These are phyloP conservation scores for Cryptoleucopteryx plumbea DNA, from an alignment of 2,113 vertebrate genomes.

Conservation along the genomic window DNA sequence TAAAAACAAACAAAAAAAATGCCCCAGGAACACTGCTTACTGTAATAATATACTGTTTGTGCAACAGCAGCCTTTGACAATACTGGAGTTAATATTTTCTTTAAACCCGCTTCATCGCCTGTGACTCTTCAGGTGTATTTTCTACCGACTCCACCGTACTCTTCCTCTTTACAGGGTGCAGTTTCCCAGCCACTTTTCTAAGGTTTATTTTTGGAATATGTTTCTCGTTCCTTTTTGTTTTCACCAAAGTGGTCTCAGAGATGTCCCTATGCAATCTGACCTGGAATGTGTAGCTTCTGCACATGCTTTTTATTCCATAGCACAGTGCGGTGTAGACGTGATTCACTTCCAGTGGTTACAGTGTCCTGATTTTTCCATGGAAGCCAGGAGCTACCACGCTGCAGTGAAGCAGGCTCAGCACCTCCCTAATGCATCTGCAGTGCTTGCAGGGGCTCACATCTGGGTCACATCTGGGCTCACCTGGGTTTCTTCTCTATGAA, in stretches of 20 bases:
- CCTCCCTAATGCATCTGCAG: background rate
- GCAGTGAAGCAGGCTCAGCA: background rate
- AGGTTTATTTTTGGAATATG: background rate
- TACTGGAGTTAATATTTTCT: background rate
- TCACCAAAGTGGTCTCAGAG: background rate
- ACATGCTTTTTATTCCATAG: background rate
- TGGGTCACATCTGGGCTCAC: background rate
- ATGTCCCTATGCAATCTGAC: background rate
- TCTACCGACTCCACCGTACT: rapidly evolving
- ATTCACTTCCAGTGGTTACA: background rate
- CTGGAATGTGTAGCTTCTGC: rapidly evolving
- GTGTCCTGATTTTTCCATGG: background rate
- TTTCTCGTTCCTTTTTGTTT: background rate
- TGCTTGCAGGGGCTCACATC: background rate
- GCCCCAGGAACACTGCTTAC: background rate
- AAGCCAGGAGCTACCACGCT: background rate
- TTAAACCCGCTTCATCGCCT: background rate
- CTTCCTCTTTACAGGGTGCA: background rate
- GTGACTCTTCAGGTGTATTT: background rate
- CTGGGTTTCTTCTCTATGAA: background rate
- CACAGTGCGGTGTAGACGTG: rapidly evolving
- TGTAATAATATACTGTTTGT: background rate
- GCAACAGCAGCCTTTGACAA: background rate
- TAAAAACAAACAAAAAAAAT: background rate
- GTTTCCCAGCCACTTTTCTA: background rate